phyloP scores from a whole-genome alignment of 2,113 vertebrate genomes.

The Lanius collurio region DNA sequence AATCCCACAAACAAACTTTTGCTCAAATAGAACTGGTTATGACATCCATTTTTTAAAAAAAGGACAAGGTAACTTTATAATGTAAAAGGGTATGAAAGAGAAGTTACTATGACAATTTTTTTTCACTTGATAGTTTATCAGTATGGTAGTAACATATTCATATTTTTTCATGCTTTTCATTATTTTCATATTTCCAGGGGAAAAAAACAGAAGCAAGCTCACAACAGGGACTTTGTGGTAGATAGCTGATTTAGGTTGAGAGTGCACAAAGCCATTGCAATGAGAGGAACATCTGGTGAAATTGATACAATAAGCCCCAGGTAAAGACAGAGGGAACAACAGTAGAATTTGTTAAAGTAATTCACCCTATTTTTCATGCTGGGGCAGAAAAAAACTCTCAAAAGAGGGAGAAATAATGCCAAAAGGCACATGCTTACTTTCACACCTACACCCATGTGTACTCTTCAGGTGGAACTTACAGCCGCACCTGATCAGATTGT shows the following conservation, averaged over 20 bases:
- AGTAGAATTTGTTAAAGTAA: background rate
- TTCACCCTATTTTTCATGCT: background rate
- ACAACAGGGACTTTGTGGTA: background rate
- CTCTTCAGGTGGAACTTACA: background rate
- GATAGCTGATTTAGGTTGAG: background rate
- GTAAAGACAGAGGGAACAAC: background rate
- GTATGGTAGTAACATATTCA: accelerated
- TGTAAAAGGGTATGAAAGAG: background rate
- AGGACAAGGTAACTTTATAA: background rate
- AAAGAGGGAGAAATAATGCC: background rate
- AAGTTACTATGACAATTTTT: background rate
- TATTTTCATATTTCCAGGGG: background rate
- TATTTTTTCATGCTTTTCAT: background rate
- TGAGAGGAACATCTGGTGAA: background rate
- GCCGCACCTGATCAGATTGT: background rate
- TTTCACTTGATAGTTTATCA: background rate
- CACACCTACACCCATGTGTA: background rate
- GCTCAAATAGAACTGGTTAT: background rate
- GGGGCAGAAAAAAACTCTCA: background rate
- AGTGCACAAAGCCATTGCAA: accelerated
- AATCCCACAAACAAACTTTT: background rate
- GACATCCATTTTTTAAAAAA: background rate
- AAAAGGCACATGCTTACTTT: background rate
- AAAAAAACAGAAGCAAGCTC: background rate
- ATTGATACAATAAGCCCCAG: background rate